These are phyloP conservation scores for Larimichthys polyactis DNA, from an alignment of 2,113 vertebrate genomes.

Conservation along the genomic window DNA sequence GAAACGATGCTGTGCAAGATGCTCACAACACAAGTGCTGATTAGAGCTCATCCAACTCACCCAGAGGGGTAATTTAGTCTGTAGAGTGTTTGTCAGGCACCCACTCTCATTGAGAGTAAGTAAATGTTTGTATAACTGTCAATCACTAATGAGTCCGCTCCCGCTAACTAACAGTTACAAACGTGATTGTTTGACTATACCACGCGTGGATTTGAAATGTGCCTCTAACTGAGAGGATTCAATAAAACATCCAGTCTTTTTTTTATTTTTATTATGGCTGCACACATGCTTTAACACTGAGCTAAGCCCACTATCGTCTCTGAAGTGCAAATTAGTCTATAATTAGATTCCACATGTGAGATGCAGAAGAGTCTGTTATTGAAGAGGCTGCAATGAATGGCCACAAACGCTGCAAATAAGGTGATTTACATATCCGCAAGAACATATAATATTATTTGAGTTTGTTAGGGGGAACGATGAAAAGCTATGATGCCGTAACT, in stretches of 20 bases:
- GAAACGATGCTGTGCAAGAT: conserved; percentile 34
- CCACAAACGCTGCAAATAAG: conserved; percentile 58
- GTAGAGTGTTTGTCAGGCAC: conserved; percentile 58
- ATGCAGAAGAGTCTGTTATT: conserved; percentile 53
- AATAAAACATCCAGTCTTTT: conserved; percentile 53
- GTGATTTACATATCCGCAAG: conserved; percentile 43
- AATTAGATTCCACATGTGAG: conserved; percentile 77
- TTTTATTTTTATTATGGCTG: conserved; percentile 45
- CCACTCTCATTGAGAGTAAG: conserved; percentile 48
- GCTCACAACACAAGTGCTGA: conserved; percentile 51
- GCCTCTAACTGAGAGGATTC: conserved; percentile 36
- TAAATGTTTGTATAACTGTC: conserved; percentile 67
- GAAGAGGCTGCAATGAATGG: conserved; percentile 57
- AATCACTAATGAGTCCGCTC: conserved; percentile 49
- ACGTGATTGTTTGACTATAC: conserved; percentile 41
- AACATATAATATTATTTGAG: conserved; percentile 10
- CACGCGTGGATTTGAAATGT: conserved; percentile 34
- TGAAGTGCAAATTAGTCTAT: conserved; percentile 81
- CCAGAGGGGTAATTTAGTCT: conserved; percentile 57
- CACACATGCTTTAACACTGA: conserved; percentile 44
- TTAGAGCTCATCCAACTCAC: conserved; percentile 59
- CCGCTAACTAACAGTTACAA: conserved; percentile 26
- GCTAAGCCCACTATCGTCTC: conserved; percentile 59
- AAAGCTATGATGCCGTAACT: not conserved
- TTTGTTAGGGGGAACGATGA: conserved; percentile 13